Evolutionary conservation across 2,888 invertebrate species (phyloP), one percentile per base, ranked within the genome.

Genomic region (Cheilosia soror): DNA sequence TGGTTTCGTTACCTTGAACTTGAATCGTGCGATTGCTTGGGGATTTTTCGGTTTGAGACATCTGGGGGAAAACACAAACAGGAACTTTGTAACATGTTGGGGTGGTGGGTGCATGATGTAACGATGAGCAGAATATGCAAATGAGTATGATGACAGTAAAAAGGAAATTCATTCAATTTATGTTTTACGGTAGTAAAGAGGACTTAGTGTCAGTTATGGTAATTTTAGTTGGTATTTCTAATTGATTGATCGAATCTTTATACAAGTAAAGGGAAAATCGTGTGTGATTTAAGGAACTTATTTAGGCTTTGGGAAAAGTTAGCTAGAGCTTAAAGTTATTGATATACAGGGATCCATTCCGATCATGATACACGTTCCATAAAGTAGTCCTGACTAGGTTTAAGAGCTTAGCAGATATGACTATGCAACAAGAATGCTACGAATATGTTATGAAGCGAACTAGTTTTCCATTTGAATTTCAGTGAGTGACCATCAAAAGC

Each of bases 11-110:
- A 44, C 84, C 84, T 85, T 85, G 80, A 85, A 85, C 84, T 85
- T 85, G 84, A 76, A 60, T 79, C 84, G 84, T 85, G 37, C 37
- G 76, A 85, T 76, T 71, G 69, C 65, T 47, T 53, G 75, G 63
- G 75, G 75, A 55, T 55, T 73, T 72, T 79, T 79, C 49, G 73
- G 44, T 63, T 49, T 25, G 51, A 69, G 44, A 79, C 83, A 83
- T 57, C 73, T 83, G 82, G 27, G 57, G 68, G 73, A 75, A 75
- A 79, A 62, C 63, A 80, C 73, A 57, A 83, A 11, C 84, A 85
- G 84, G 84, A 85, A 85, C 84, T 84, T n/a, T 65, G 55, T 20
- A 20, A 3, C 63, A 51, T 73, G 68, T 66, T 68, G 72, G 81
- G 78, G 78, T 40, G 65, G 29, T 51, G 13, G 65, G 29, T 51